phyloP scores from a whole-genome alignment of 2,797 vertebrate genomes.

The Enteromius argenteus region DNA sequence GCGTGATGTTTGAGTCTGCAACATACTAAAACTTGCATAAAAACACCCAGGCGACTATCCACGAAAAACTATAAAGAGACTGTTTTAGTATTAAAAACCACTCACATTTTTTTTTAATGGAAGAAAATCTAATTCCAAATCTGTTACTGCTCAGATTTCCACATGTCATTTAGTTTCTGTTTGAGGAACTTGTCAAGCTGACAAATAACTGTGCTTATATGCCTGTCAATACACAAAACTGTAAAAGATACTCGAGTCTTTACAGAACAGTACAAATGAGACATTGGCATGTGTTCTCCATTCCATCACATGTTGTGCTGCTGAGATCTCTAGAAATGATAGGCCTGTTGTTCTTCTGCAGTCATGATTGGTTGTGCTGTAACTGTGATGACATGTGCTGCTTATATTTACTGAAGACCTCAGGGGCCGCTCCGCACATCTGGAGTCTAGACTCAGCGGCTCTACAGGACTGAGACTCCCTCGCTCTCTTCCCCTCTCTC shows the following conservation, averaged over 20 bases:
- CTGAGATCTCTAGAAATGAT: slow-evolving; percentile 64
- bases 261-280: not conserved
- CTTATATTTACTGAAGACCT: slow-evolving; percentile 82
- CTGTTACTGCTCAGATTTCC: slow-evolving; percentile 57
- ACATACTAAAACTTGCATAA: not conserved
- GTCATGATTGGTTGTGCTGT: slow-evolving; percentile 71
- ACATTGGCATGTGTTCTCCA: slow-evolving; percentile 62
- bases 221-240: not conserved
- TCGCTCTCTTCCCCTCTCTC: slow-evolving; percentile 64
- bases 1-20: not conserved
- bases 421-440: slow-evolving; percentile 80
- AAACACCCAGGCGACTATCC: not conserved
- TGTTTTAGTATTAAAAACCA: too few species aligned
- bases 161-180: slow-evolving; percentile 71
- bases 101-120: too few species aligned
- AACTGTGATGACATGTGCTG: slow-evolving; percentile 79
- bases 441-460: slow-evolving; percentile 87
- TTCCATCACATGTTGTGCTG: slow-evolving; percentile 58
- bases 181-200: slow-evolving; percentile 46
- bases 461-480: slow-evolving; percentile 73
- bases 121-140: too few species aligned
- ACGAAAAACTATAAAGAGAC: slow-evolving; percentile 5
- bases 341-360: slow-evolving; percentile 74
- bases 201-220: slow-evolving; percentile 3
- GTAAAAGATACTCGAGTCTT: not conserved